These are phyloP conservation scores for Palythoa caribaeorum DNA, from an alignment of 92 coral and sea anemone species.

Conservation along the genomic window DNA sequence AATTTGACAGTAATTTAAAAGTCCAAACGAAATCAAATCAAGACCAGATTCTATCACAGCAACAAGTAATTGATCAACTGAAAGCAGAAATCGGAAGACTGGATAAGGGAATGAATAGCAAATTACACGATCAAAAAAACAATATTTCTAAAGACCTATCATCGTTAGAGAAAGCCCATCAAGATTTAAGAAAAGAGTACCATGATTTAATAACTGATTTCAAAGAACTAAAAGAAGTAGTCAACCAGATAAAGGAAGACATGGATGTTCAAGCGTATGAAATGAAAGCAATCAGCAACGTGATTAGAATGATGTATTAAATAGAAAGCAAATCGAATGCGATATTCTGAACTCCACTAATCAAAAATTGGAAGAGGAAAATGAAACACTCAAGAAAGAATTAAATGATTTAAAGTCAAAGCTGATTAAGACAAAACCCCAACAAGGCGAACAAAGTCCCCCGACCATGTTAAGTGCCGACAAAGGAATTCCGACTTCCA, in stretches of 20 bases:
- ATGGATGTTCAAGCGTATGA: constrained; percentile 4
- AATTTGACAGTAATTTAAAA: constrained; percentile 32
- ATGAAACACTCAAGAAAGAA: too few relatives aligned
- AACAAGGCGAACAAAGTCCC: neutral
- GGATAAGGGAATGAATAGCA: constrained; percentile 1
- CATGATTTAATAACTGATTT: constrained; percentile 4
- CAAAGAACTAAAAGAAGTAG: constrained; percentile 27
- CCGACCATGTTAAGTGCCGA: neutral
- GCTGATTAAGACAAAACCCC: neutral
- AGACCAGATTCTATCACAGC: constrained; percentile 21
- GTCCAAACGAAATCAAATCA: constrained; percentile 27
- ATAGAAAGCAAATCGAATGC: constrained; percentile 15
- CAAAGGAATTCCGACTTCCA: neutral
- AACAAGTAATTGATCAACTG: constrained; percentile 32
- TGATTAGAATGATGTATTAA: constrained; percentile 21
- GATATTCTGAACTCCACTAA: constrained; percentile 20
- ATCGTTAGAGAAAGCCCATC: constrained; percentile 20
- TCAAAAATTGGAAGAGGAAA: too few relatives aligned
- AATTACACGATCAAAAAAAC: constrained; percentile 29
- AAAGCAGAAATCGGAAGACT: constrained; percentile 31
- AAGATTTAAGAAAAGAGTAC: constrained; percentile 29
- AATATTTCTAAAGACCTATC: constrained; percentile 4
- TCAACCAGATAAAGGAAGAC: neutral
- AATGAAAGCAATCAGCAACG: neutral
- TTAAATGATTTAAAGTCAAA: neutral